phyloP scores from a whole-genome alignment of 2,888 invertebrate species.

The Hoplodrina blanda region DNA sequence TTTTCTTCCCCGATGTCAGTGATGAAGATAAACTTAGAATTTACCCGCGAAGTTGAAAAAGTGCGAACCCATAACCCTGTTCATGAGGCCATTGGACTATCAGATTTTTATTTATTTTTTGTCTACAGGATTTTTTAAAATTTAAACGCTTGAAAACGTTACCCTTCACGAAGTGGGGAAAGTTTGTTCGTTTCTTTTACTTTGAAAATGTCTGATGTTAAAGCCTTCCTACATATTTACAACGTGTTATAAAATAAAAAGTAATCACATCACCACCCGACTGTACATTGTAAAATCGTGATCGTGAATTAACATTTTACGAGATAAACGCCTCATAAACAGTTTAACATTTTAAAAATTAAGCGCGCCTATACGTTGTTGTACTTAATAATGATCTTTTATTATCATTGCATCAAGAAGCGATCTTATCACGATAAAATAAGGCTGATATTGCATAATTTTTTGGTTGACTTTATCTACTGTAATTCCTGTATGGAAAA shows the following conservation, averaged over 20 bases:
- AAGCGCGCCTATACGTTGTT: slow-evolving; percentile 31
- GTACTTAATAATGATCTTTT: slow-evolving; percentile 44
- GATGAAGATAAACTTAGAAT: no score
- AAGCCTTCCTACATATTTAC: slow-evolving; percentile 13
- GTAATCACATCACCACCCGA: slow-evolving; percentile 45
- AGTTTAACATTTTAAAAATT: slow-evolving; percentile 64
- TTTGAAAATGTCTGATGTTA: neutral
- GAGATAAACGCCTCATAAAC: slow-evolving; percentile 61
- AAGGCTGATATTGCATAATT: slow-evolving; percentile 20
- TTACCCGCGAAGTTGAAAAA: no score
- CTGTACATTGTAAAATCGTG: slow-evolving; percentile 57
- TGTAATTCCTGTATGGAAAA: neutral
- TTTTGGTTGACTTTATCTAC: neutral
- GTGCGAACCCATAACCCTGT: no score
- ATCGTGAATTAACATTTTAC: slow-evolving; percentile 67
- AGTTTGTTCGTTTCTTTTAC: neutral
- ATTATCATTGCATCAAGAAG: slow-evolving; percentile 13
- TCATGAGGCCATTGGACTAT: no score
- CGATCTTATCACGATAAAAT: slow-evolving; percentile 15
- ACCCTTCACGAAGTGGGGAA: neutral
- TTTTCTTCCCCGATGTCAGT: no score
- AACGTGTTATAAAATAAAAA: slow-evolving; percentile 43
- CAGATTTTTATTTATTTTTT: no score
- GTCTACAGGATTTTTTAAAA: neutral
- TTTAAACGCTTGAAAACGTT: neutral